Base-by-base conservation (phyloP, 2,797 vertebrate genomes). In the Crocodylus rhombifer region DNA sequence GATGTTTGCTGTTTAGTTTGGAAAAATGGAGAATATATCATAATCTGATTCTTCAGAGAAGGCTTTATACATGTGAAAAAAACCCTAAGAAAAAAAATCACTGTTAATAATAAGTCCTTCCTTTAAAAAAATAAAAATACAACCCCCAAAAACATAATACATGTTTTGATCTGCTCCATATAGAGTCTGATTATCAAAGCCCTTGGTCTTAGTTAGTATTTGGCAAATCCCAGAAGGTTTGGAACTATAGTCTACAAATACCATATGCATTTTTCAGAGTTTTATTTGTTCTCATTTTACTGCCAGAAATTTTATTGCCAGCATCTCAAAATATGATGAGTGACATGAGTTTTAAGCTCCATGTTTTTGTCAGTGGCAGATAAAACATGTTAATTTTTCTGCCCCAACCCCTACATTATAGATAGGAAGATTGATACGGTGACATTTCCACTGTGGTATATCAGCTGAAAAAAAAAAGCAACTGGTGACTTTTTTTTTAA, bases 241-340 rank as follows among this genome's bases (percentile, higher is more conserved):
- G 65, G 65, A 69, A 69, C 17, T 69, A 69, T 18, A 69, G 30
- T 6, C 30, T 20, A 11, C 18, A 36, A 69, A 33, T 30, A 69
- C 94, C 92, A 75, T 97, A 95, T 96, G 94, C 92, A 92, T 94
- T 95, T 94, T 95, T 93, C 92, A 95, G 92, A 60, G 81, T 96
- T 94, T 96, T 91, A 78, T 95, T 90, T 76, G 77, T 91, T 95
- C 85, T 89, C 92, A 96, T 94, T 97, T 97, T 95, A 95, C 95
- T 94, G 93, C 92, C 94, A 90, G 91, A 93, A 63, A 90, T 91
- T 91, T 79, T 82, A 95, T 85, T 96, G 95, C 92, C 67, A 84
- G 95, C 92, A 95, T 86, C 85, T 96, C 96, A 82, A 2, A 94
- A 95, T 95, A 93, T 95, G 95, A 96, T 51, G 42, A 51, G 95